Evolutionary conservation across 2,113 vertebrate species (phyloP).

Genomic region (Copsychus sechellarum): DNA sequence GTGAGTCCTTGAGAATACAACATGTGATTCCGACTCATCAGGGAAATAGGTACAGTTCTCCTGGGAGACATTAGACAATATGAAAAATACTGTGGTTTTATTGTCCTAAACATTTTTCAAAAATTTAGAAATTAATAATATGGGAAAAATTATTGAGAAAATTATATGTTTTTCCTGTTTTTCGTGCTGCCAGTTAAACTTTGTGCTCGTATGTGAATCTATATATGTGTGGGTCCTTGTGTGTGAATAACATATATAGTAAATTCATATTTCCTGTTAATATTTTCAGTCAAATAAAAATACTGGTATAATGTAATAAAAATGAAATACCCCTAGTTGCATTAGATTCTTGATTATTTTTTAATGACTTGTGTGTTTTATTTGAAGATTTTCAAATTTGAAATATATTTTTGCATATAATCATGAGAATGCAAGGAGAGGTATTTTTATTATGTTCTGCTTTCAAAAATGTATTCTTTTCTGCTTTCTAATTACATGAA

Average conservation of each 20-base stretch:
- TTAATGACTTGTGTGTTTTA: neutral
- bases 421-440: neutral
- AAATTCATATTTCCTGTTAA: neutral
- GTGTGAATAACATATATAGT: neutral
- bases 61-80: neutral
- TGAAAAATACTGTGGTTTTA: neutral
- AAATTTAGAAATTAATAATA: neutral
- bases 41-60: neutral
- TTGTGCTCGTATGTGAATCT: neutral
- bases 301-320: neutral
- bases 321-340: neutral
- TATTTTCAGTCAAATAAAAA: neutral
- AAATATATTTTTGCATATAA: neutral
- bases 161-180: neutral
- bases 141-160: neutral
- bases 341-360: neutral
- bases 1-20: neutral
- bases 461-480: neutral
- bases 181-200: neutral
- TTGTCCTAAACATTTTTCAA: neutral
- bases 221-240: neutral
- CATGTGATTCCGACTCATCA: rapidly evolving
- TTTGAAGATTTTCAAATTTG: neutral
- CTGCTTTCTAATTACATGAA: conserved; percentile 23
- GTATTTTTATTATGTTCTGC: neutral